These are phyloP conservation scores for Florisuga fusca DNA, from an alignment of 2,797 vertebrate genomes.

Conservation along the genomic window DNA sequence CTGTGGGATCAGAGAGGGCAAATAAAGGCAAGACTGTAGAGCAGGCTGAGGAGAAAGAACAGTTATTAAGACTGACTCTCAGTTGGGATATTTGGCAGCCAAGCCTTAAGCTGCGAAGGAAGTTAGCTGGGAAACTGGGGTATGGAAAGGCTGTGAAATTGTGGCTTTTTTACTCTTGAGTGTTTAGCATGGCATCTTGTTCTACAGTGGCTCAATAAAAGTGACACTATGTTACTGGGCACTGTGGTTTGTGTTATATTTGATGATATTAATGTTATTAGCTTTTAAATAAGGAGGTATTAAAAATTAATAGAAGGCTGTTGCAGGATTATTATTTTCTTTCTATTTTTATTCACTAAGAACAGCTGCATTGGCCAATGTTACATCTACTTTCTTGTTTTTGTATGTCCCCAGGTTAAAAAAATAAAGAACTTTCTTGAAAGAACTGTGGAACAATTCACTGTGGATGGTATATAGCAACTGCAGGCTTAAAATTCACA, in stretches of 20 bases:
- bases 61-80: neutral
- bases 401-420: neutral
- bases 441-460: constrained; percentile 4
- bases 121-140: neutral
- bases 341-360: neutral
- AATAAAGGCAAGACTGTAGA: neutral
- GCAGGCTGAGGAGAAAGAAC: neutral
- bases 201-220: neutral
- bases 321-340: neutral
- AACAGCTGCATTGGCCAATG: constrained; percentile 42
- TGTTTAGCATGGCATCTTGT: neutral
- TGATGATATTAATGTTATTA: neutral
- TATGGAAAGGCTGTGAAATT: neutral
- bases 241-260: neutral
- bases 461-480: constrained; percentile 11
- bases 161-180: neutral
- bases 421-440: neutral
- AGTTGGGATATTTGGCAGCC: neutral
- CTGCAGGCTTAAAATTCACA: constrained; percentile 52
- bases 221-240: neutral
- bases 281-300: neutral
- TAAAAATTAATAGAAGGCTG: neutral
- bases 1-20: neutral
- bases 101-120: neutral
- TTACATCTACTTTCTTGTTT: constrained; percentile 41